Base-by-base conservation (phyloP, 2,888 invertebrate genomes). In the Nemurella pictetii region DNA sequence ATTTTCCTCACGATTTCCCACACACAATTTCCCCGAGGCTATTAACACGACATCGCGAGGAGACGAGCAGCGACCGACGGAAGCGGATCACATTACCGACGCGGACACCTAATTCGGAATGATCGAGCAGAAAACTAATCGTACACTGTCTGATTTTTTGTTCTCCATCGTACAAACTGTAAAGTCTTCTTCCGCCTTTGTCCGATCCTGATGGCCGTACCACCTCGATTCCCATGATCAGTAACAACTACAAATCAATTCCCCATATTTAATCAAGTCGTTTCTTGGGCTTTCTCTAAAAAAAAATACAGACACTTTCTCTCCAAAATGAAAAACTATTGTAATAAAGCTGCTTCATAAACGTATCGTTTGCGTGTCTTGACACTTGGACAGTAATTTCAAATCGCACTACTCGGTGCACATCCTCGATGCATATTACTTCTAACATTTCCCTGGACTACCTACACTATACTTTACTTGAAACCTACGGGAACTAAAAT, bases 301-400 rank as follows among this genome's bases (percentile, higher is more conserved):
- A 26, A 74, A 27, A 83, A 12, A 12, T 28, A 36, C 32, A 27
- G 12, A 27, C 25, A 82, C 82, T 82, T 74, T 83, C 75, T 85
- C 83, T 83, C 36, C 83, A 25, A 72, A 36, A 28, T 27, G 85
- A 80, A 36, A 28, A 84, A 29, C 72, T 72, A 83, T 55, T 83
- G 75, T 83, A 74, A 28, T 87, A 88, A 89, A 88, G 88, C 89
- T 88, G 88, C 89, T 88, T 87, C 88, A 86, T 74, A 83, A 85
- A 87, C 83, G 74, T 85, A 83, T 81, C 83, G 85, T 85, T 86
- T 30, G n/a, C 15, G 28, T 78, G 26, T 75, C 75, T 26, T 75
- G 75, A 75, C 75, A 27, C 28, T 75, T 75, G 7, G 75, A 75
- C 75, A 75, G 28, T 25, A 26, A 75, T 75, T 27, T 36, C 36